phyloP scores from a whole-genome alignment of 2,888 invertebrate genomes.

The Leuctra nigra region DNA sequence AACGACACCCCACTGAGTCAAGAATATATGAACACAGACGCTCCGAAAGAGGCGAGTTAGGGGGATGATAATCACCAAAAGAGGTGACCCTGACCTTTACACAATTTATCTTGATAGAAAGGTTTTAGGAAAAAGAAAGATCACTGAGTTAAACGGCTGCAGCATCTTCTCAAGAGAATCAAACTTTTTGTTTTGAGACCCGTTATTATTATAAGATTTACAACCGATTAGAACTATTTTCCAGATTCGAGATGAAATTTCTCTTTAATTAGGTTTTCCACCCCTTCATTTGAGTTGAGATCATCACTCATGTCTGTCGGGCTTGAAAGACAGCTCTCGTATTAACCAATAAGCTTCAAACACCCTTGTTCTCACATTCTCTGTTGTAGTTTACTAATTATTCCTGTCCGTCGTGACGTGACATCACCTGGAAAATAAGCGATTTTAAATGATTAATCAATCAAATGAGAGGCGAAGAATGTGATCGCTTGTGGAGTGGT shows the following conservation, averaged over 20 bases:
- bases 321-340: no score
- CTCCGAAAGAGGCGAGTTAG: not conserved
- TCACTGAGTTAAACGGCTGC: no score
- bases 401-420: not conserved
- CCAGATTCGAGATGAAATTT: not conserved
- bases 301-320: not conserved
- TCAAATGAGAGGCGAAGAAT: no score
- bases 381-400: not conserved
- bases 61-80: constrained; percentile 6
- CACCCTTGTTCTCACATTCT: not conserved
- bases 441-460: no score
- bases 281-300: not conserved
- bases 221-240: not conserved
- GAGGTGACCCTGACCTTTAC: constrained; percentile 3
- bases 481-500: no score
- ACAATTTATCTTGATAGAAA: constrained; percentile 1
- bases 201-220: not conserved
- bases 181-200: no score
- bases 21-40: not conserved
- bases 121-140: no score
- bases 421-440: no score
- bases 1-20: not conserved
- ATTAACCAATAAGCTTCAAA: not conserved
- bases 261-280: not conserved
- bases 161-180: no score